A percentile compares a stretch with the other conserved stretches of the same genome.
Evolutionary conservation across 2,113 vertebrate species (phyloP).

Genomic region (Platysternon megacephalum): DNA sequence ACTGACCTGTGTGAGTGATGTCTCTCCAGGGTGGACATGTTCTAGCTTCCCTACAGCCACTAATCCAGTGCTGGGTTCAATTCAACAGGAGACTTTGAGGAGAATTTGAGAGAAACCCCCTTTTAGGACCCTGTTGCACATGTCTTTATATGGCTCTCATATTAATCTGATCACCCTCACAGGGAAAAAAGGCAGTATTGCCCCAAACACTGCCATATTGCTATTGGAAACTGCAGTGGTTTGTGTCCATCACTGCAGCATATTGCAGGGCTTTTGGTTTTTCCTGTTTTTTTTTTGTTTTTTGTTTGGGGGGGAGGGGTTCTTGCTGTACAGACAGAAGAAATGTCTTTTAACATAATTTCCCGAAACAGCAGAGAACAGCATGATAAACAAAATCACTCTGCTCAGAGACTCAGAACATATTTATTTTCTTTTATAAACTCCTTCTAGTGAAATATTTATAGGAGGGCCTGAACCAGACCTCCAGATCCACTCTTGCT

Average conservation of each 20-base stretch:
- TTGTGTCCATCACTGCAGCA: background rate
- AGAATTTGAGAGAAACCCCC: background rate
- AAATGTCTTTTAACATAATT: background rate
- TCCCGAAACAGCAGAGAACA: background rate
- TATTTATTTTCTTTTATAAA: background rate
- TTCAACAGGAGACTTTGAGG: background rate
- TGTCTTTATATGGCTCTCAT: background rate
- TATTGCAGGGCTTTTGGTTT: fast-evolving
- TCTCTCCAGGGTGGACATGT: background rate
- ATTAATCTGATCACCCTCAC: background rate
- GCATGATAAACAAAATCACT: background rate
- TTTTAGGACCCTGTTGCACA: background rate
- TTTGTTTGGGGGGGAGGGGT: background rate
- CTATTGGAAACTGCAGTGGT: background rate
- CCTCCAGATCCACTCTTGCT: background rate
- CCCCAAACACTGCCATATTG: background rate
- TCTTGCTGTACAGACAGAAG: background rate
- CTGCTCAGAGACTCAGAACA: background rate
- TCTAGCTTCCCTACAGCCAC: background rate
- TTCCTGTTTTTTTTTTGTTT: background rate
- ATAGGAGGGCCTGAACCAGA: background rate
- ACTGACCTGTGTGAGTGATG: background rate
- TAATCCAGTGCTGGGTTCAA: background rate
- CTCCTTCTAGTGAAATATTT: background rate
- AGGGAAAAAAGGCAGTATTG: background rate